Base-by-base conservation (phyloP, 2,797 vertebrate genomes). In the Hafferia zeledoni region DNA sequence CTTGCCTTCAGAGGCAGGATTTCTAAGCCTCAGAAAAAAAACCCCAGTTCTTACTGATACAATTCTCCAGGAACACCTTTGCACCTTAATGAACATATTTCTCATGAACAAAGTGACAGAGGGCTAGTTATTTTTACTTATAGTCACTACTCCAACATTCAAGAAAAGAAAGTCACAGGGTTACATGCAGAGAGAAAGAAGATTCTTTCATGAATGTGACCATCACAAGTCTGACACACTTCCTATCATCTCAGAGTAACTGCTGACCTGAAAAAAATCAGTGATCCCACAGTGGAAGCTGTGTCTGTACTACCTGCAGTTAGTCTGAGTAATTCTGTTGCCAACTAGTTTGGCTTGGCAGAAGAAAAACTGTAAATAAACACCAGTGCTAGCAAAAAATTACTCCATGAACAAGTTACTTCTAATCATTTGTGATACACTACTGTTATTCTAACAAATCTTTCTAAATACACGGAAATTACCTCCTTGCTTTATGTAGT, bases 241-340 rank as follows among this genome's bases (percentile, higher is more conserved):
- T 90, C 27, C 33, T 37, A 41, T 25, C 10, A 65, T 16, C 27
- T 75, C 46, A 86, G 14, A 81, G 28, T 22, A 83, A 68, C 11
- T 11, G 67, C 2, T 44, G 31, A 68, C 41, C 43, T 46, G 41
- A 18, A 57, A 67, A 83, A 52, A 80, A 33, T 4, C 60, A 43
- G 35, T 8, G 20, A 63, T 41, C 22, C 24, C 25, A 78, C 13
- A 75, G 57, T 0, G 60, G 30, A 64, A 56, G 17, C 25, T 55
- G 19, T 5, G 11, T 31, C 31, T 0, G 0, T 15, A 56, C 39
- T 17, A 71, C 30, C 23, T 78, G 23, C 9, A 19, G 2, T 87
- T 83, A 68, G 16, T 28, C 16, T 67, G 31, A 90, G 70, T 24
- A 90, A 56, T 19, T 18, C 30, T 35, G 9, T 2, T 68, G 46